Conservation (phyloP, 2,888 invertebrate species). For the Xylocampa areola region DNA sequence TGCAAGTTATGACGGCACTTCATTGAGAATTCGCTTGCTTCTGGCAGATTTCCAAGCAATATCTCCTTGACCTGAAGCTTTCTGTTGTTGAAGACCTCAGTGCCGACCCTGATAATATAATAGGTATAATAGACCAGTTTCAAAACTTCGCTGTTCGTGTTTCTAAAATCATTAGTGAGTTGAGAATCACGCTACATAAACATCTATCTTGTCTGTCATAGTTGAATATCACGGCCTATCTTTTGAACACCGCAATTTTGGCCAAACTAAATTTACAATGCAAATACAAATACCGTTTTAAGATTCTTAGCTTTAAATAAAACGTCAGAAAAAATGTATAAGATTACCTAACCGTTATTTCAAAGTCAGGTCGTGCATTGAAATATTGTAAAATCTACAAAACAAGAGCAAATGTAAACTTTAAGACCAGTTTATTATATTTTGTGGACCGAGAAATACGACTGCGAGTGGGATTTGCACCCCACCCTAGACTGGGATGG, state of each 20-base stretch:
- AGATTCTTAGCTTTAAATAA: too few species aligned
- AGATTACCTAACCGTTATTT: too few species aligned
- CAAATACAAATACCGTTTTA: too few species aligned
- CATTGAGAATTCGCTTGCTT: slow-evolving; percentile 20
- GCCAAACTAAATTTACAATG: too few species aligned
- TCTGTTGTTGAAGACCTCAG: slow-evolving; percentile 59
- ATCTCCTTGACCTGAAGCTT: slow-evolving; percentile 74
- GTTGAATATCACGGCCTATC: slow-evolving; percentile 10
- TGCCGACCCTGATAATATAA: slow-evolving; percentile 57
- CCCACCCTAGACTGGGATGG: too few species aligned
- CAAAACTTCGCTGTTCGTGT: slow-evolving; percentile 34
- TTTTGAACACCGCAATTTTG: slow-evolving; percentile 12
- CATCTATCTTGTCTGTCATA: slow-evolving; percentile 31
- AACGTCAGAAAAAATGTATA: too few species aligned
- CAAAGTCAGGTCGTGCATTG: too few species aligned
- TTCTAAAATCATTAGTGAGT: slow-evolving; percentile 27
- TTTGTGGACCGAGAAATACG: too few species aligned
- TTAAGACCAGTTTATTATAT: too few species aligned
- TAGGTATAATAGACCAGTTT: slow-evolving; percentile 57
- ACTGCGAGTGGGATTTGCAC: too few species aligned
- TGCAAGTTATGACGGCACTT: slow-evolving; percentile 25
- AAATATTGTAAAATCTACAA: too few species aligned
- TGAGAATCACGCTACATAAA: slow-evolving; percentile 29
- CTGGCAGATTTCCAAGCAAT: slow-evolving; percentile 70
- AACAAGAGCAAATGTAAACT: too few species aligned